A percentile compares a stretch with the other conserved stretches of the same genome.
These are phyloP conservation scores for Meteorus cinctellus DNA, from an alignment of 2,888 invertebrate species.

Conservation along the genomic window DNA sequence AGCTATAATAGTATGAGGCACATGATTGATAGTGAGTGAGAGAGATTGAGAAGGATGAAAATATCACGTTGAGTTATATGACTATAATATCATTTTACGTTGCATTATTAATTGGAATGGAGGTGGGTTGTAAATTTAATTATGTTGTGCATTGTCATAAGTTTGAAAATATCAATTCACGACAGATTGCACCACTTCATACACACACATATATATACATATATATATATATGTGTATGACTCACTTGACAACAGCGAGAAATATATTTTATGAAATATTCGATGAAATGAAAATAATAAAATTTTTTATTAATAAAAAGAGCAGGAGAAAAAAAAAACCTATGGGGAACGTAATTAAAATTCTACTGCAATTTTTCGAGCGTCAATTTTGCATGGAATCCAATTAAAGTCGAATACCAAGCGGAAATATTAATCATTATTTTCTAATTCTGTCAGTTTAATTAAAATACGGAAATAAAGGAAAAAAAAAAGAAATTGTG, in stretches of 20 bases:
- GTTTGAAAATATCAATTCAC: background rate
- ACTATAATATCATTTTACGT: slow-evolving; percentile 7
- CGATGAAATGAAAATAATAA: background rate
- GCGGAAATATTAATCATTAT: slow-evolving; percentile 41
- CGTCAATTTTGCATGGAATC: slow-evolving; percentile 45
- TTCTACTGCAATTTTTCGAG: slow-evolving; percentile 55
- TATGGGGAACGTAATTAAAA: slow-evolving; percentile 58
- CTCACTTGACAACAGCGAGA: slow-evolving; percentile 13
- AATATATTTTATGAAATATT: slow-evolving; percentile 19
- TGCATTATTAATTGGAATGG: slow-evolving; percentile 5
- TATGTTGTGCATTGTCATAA: slow-evolving; percentile 1
- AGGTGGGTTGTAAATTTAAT: background rate
- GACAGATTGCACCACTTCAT: background rate
- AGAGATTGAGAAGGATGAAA: background rate
- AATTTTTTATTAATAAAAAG: background rate
- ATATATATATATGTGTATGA: slow-evolving; percentile 16
- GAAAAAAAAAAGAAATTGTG: background rate
- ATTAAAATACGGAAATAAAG: slow-evolving; percentile 20
- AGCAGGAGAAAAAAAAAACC: slow-evolving; percentile 6
- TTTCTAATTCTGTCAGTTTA: slow-evolving; percentile 32
- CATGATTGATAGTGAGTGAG: background rate
- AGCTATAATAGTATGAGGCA: slow-evolving; percentile 18
- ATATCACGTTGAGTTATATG: background rate
- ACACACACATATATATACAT: background rate
- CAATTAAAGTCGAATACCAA: slow-evolving; percentile 44